A percentile compares a stretch with the other conserved stretches of the same genome.
Conservation (phyloP, 2,113 vertebrate genomes). For the Saguinus imperator region DNA sequence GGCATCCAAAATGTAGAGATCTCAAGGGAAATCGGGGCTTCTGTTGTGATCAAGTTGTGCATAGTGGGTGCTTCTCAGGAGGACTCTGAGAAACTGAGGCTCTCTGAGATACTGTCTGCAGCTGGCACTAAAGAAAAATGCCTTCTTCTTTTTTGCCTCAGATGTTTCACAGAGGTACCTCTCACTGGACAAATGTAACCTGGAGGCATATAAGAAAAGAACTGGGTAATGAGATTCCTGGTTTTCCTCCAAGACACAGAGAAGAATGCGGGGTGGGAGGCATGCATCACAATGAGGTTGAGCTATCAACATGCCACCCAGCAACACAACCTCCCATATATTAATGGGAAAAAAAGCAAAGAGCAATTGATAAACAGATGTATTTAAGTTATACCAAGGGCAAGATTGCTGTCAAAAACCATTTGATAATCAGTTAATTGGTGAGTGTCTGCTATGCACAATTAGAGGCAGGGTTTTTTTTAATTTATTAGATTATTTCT, state of each 20-base stretch:
- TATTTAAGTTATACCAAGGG: background rate
- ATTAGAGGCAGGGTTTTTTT: background rate
- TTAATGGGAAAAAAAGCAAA: conserved; percentile 1
- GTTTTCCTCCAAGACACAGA: background rate
- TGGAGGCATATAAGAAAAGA: background rate
- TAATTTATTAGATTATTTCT: background rate
- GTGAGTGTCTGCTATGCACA: background rate
- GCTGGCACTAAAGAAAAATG: background rate
- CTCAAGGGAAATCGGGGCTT: background rate
- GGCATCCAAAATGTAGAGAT: background rate
- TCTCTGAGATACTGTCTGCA: background rate
- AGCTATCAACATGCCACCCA: background rate
- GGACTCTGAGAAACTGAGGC: background rate
- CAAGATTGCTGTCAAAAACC: background rate
- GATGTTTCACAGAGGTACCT: background rate
- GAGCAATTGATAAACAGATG: background rate
- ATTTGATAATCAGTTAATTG: background rate
- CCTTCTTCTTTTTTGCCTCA: background rate
- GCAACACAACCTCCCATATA: background rate
- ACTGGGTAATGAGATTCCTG: background rate
- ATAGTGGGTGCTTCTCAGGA: background rate
- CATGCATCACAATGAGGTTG: background rate
- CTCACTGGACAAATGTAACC: background rate
- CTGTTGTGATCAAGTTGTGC: background rate
- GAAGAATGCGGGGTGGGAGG: rapidly evolving